A percentile compares a stretch with the other conserved stretches of the same genome.
phyloP scores from a whole-genome alignment of 2,888 invertebrate genomes.

The Odontothrips loti region DNA sequence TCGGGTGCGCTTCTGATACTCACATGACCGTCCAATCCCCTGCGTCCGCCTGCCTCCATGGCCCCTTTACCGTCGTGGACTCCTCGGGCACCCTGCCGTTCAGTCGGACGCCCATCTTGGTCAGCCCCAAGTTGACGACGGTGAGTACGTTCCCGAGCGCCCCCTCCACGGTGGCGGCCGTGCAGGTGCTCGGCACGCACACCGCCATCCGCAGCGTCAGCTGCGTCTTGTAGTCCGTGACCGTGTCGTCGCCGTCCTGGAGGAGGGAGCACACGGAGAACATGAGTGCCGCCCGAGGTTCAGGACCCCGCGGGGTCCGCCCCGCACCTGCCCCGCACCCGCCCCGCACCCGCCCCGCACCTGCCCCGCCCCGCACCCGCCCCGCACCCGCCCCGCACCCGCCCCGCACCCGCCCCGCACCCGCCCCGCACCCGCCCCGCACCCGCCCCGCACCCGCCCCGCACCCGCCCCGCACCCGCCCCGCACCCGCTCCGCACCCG shows the following conservation, averaged over 20 bases:
- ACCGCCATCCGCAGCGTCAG: not conserved
- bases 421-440: too few species aligned
- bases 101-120: not conserved
- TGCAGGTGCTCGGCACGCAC: not conserved
- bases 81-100: not conserved
- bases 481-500: too few species aligned
- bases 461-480: too few species aligned
- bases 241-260: not conserved
- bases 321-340: too few species aligned
- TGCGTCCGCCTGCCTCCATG: not conserved
- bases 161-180: not conserved
- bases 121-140: not conserved
- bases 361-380: too few species aligned
- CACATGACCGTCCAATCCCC: not conserved
- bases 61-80: not conserved
- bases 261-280: too few species aligned
- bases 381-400: too few species aligned
- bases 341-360: too few species aligned
- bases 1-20: conserved; percentile 30
- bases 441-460: too few species aligned
- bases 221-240: not conserved
- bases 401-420: too few species aligned
- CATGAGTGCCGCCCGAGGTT: too few species aligned
- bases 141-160: not conserved
- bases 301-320: too few species aligned